Base-by-base conservation (phyloP, 2,797 vertebrate genomes). In the Sebastes baramenuke region DNA sequence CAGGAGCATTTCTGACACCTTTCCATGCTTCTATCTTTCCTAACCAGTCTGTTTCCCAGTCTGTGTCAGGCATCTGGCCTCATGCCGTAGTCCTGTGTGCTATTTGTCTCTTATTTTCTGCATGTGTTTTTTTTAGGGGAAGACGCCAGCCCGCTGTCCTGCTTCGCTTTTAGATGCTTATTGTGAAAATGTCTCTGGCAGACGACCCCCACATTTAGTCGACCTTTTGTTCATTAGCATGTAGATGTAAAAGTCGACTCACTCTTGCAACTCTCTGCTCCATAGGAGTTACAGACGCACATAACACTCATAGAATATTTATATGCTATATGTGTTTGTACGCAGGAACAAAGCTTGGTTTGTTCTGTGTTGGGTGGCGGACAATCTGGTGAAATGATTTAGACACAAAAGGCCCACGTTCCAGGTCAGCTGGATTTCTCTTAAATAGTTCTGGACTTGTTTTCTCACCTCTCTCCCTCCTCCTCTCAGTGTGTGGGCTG, bases 401-500 rank as follows among this genome's bases (percentile, higher is more conserved):
- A 34, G 54, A 83, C 20, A 49, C 66, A 62, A 83, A 82, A 66
- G 18, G 55, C 70, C 69, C 42, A 65, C 42, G 1, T 82, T 70
- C 8, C 65, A 68, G 34, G 36, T 85, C 64, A 10, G 65, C 54
- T 72, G 62, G 34, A 61, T 58, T 80, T 69, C 24, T 81, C 56
- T 72, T 32, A 18, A 46, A 36, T 68, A 11, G 12, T 29, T 42
- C 6, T 20, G 1, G 1, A 20, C 9, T 58, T 67, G 4, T 8
- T 56, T 72, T 84, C 46, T 87, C 84, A 72, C 49, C 14, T 81
- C 32, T 81, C 32, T 30, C 25, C 59, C 27, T 87, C 81, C 60
- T 73, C 64, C 60, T 20, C 66, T 79, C 94, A 99, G 99, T 99
- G 97, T 64, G 94, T 96, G 92, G 95, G 94, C 93, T 98, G 98